These are phyloP conservation scores for Palythoa caribaeorum DNA, from an alignment of 92 coral and sea anemone species.

Conservation along the genomic window DNA sequence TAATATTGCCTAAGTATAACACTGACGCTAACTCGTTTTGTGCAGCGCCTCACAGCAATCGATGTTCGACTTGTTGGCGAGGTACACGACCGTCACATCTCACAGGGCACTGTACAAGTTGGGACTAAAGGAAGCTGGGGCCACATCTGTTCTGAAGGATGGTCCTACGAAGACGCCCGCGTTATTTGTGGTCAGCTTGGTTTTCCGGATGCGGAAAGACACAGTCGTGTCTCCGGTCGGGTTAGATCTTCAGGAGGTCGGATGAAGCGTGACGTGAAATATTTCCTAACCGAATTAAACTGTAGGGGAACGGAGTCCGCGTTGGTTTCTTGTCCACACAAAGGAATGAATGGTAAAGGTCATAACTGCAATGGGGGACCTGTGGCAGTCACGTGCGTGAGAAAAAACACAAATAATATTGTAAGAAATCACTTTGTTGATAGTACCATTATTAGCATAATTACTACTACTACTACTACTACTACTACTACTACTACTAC, in stretches of 20 bases:
- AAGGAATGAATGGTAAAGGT: constrained; percentile 62
- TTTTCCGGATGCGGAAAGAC: constrained; percentile 61
- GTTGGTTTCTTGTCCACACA: constrained; percentile 84
- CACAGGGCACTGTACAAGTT: constrained; percentile 79
- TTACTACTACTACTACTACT: too few relatives aligned
- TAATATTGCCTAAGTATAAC: too few relatives aligned
- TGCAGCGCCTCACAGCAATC: constrained; percentile 58
- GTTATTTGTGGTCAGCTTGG: constrained; percentile 98
- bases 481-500: too few relatives aligned
- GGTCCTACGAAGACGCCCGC: constrained; percentile 74
- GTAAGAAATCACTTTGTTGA: constrained; percentile 5
- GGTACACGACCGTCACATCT: constrained; percentile 72
- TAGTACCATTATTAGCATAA: too few relatives aligned
- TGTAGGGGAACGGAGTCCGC: constrained; percentile 91
- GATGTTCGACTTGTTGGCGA: constrained; percentile 77
- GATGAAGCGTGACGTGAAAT: constrained; percentile 46
- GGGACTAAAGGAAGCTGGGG: constrained; percentile 76
- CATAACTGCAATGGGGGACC: constrained; percentile 65
- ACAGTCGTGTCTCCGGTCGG: not conserved
- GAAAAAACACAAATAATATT: constrained; percentile 4
- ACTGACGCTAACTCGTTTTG: not conserved
- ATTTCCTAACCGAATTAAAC: constrained; percentile 65
- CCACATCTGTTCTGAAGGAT: constrained; percentile 74
- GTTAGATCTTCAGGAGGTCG: not conserved
- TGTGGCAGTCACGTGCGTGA: constrained; percentile 73